phyloP scores from a whole-genome alignment of 2,113 vertebrate species.

The Vireo altiloquus region DNA sequence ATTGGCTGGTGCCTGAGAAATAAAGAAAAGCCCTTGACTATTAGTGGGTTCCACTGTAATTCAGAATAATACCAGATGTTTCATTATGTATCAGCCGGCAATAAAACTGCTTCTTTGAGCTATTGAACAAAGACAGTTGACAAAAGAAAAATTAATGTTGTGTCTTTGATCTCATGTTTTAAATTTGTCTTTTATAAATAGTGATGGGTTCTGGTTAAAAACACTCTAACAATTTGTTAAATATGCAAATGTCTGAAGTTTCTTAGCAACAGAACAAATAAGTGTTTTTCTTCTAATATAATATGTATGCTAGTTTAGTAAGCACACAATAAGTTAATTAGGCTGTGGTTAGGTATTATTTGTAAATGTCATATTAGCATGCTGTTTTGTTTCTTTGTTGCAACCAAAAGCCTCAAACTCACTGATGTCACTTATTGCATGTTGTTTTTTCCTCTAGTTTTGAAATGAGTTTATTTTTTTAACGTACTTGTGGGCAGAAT shows the following conservation, averaged over 20 bases:
- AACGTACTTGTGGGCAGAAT: constrained; percentile 50
- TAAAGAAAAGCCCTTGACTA: constrained; percentile 22
- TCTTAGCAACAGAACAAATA: constrained; percentile 77
- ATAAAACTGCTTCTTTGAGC: constrained; percentile 50
- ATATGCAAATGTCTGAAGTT: constrained; percentile 76
- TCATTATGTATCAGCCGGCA: constrained; percentile 52
- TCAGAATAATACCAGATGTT: constrained; percentile 61
- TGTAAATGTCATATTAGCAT: constrained; percentile 82
- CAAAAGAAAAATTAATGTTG: constrained; percentile 61
- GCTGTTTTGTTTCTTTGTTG: constrained; percentile 65
- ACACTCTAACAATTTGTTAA: constrained; percentile 71
- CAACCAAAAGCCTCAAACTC: constrained; percentile 55
- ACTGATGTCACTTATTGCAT: constrained; percentile 42
- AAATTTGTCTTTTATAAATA: constrained; percentile 71
- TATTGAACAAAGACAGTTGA: constrained; percentile 50
- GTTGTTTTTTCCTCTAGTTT: constrained; percentile 20
- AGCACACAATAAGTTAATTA: constrained; percentile 79
- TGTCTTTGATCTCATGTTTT: constrained; percentile 70
- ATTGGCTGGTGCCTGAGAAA: neutral
- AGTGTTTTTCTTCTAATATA: constrained; percentile 73
- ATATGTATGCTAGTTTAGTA: constrained; percentile 73
- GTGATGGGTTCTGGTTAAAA: constrained; percentile 69
- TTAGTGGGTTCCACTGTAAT: constrained; percentile 24
- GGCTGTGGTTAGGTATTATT: constrained; percentile 75
- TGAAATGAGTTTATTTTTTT: constrained; percentile 60